phyloP scores from a whole-genome alignment of 2,888 invertebrate genomes.

The Copidosoma aretas region DNA sequence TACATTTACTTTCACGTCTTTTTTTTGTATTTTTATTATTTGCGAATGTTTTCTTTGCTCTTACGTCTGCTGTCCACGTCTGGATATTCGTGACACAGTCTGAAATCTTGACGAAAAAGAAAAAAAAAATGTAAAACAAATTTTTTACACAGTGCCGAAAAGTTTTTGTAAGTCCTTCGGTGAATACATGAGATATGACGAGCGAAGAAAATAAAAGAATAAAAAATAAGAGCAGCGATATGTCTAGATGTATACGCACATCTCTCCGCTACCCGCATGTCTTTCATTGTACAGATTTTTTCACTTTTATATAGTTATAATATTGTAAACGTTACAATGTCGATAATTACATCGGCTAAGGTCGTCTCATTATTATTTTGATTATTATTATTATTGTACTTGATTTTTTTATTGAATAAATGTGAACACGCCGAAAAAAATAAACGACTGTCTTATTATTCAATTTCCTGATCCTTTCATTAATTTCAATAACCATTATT shows the following conservation, averaged over 20 bases:
- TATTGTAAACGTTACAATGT: slow-evolving; percentile 55
- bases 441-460: slow-evolving; percentile 9
- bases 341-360: slow-evolving; percentile 53
- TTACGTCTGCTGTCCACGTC: slow-evolving; percentile 48
- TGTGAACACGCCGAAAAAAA: slow-evolving; percentile 60
- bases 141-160: slow-evolving; percentile 19
- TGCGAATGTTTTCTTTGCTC: slow-evolving; percentile 29
- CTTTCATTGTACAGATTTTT: slow-evolving; percentile 64
- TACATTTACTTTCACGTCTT: slow-evolving; percentile 12
- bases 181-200: slow-evolving; percentile 27
- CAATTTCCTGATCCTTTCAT: background rate
- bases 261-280: slow-evolving; percentile 63
- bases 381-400: slow-evolving; percentile 57
- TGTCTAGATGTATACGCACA: slow-evolving; percentile 53
- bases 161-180: background rate
- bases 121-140: slow-evolving; percentile 30
- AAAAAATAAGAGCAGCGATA: slow-evolving; percentile 41
- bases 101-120: slow-evolving; percentile 28
- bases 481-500: too few species aligned
- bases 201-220: slow-evolving; percentile 40
- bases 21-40: slow-evolving; percentile 21
- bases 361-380: slow-evolving; percentile 57
- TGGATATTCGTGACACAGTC: slow-evolving; percentile 42
- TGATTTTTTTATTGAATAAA: slow-evolving; percentile 62
- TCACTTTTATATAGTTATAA: slow-evolving; percentile 62